Conservation (phyloP, 2,113 vertebrate species). For the Erpornis zantholeuca region DNA sequence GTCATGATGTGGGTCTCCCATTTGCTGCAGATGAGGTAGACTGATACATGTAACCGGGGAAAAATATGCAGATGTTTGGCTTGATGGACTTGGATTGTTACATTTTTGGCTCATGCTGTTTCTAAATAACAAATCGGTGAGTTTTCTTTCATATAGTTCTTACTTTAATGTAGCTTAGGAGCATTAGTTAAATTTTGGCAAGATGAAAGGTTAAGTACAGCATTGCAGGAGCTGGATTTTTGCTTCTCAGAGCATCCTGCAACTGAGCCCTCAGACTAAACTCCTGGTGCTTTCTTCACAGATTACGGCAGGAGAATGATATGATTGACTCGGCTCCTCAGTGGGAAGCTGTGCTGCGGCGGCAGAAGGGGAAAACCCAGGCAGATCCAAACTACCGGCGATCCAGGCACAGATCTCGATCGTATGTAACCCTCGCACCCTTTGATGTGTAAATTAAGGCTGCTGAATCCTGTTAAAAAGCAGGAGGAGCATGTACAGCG, state of each 20-base stretch:
- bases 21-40: not conserved
- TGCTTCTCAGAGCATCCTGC: not conserved
- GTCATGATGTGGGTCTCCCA: not conserved
- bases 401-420: conserved; percentile 87
- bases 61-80: not conserved
- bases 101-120: not conserved
- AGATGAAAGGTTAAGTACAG: not conserved
- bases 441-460: not conserved
- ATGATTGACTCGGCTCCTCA: conserved; percentile 87
- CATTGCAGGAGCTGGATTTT: not conserved
- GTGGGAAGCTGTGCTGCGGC: conserved; percentile 85
- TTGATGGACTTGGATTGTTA: not conserved
- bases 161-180: not conserved
- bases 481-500: not conserved
- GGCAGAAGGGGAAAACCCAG: conserved; percentile 83
- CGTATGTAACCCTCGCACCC: conserved; percentile 10
- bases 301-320: conserved; percentile 84
- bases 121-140: not conserved
- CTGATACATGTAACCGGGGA: not conserved
- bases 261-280: not conserved
- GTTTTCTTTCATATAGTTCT: not conserved
- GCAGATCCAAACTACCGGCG: conserved; percentile 78
- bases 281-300: conserved; percentile 7
- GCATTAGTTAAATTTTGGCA: not conserved
- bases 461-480: not conserved